These are phyloP conservation scores for Puntigrus tetrazona DNA, from an alignment of 2,113 vertebrate species.

Conservation along the genomic window DNA sequence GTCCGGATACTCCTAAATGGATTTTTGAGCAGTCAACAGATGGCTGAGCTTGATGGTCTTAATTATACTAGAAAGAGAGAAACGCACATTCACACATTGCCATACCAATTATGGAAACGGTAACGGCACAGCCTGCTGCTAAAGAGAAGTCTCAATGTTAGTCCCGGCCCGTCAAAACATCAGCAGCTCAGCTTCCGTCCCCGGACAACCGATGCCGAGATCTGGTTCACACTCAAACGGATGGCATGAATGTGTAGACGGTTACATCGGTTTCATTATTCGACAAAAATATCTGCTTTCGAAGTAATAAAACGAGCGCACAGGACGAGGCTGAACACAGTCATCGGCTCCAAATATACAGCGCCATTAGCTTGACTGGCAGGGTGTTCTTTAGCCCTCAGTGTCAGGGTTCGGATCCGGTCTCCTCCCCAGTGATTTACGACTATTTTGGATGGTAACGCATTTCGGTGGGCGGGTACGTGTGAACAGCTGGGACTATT, in stretches of 20 bases:
- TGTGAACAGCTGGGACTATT: constrained; percentile 34
- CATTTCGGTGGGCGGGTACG: constrained; percentile 22
- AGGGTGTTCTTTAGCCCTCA: constrained; percentile 6
- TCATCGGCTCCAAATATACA: constrained; percentile 2
- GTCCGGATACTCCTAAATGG: neutral
- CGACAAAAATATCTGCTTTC: neutral
- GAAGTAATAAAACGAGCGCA: neutral
- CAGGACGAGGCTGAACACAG: neutral
- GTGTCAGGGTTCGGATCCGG: constrained; percentile 25
- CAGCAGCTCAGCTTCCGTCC: neutral
- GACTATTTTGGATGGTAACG: constrained; percentile 30
- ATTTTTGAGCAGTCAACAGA: constrained; percentile 11
- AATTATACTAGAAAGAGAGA: constrained; percentile 11
- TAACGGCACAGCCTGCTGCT: neutral
- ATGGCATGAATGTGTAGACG: neutral
- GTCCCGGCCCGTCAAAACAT: too few relatives aligned
- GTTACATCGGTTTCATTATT: neutral
- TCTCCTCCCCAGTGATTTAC: constrained; percentile 36
- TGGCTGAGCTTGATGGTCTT: constrained; percentile 10
- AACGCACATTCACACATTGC: neutral
- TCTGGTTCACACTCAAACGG: neutral
- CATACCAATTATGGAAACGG: neutral
- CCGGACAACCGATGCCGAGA: neutral
- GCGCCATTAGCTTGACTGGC: constrained; percentile 9
- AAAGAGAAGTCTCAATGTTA: neutral